Percentiles rank a stretch among this genome's conserved stretches.
These are phyloP conservation scores for Dilophus febrilis DNA, from an alignment of 2,888 invertebrate genomes.

Conservation along the genomic window DNA sequence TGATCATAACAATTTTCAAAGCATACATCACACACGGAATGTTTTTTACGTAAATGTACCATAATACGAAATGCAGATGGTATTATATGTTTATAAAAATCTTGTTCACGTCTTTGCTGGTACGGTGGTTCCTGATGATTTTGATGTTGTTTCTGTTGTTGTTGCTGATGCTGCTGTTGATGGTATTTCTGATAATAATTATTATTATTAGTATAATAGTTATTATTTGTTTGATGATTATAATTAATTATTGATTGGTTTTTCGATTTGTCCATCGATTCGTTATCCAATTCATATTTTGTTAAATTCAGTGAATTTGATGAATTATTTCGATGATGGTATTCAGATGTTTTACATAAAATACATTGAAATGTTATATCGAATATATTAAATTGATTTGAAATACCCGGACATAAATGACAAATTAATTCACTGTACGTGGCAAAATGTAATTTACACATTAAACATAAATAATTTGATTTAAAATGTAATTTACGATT, in stretches of 20 bases:
- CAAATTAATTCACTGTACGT: constrained; percentile 75
- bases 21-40: constrained; percentile 76
- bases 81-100: too few species aligned
- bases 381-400: constrained; percentile 27
- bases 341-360: constrained; percentile 61
- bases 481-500: constrained; percentile 77
- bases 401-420: constrained; percentile 66
- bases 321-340: too few species aligned
- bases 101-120: too few species aligned
- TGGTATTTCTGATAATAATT: too few species aligned
- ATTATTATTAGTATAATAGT: too few species aligned
- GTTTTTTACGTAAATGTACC: constrained; percentile 71
- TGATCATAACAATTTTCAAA: constrained; percentile 67
- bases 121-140: too few species aligned
- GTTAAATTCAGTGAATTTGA: too few species aligned
- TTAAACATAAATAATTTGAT: constrained; percentile 61
- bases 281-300: constrained; percentile 48
- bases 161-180: too few species aligned
- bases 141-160: too few species aligned
- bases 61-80: constrained; percentile 77
- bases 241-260: too few species aligned
- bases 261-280: too few species aligned
- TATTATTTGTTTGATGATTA: too few species aligned
- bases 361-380: constrained; percentile 66
- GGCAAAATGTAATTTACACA: constrained; percentile 77